Base-by-base conservation (phyloP, 2,113 vertebrate species). In the Castor canadensis region DNA sequence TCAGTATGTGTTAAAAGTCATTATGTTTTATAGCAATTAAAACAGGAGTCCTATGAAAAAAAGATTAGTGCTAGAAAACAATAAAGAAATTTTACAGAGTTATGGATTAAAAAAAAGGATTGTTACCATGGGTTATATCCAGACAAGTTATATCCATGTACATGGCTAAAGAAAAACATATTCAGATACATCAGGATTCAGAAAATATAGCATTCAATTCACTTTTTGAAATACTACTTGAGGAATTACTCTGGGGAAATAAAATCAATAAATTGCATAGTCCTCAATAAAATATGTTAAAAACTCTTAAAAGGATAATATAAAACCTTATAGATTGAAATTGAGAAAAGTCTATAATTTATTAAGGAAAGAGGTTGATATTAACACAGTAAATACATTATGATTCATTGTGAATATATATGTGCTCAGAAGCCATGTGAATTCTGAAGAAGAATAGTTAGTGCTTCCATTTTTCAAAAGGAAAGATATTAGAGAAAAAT, bases 231-330 rank as follows among this genome's bases (percentile, higher is more conserved):
- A 82, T 75, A 69, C 56, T 96, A 83, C 24, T 83, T 94, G 35
- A 91, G 10, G 8, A 76, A 95, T 89, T 93, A 67, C 35, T 32
- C 64, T 80, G 24, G 40, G 49, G 17, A 91, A 82, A 91, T 58
- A 40, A 54, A 95, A 60, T 26, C 58, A 86, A 92, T 67, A 43
- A 40, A 83, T 32, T 24, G 89, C 49, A 79, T 32, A 22, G 11
- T 67, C 93, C 40, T 89, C 40, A 66, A 54, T 35, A 86, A 58
- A 76, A 15, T 95, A 95, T 82, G 94, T 77, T 56, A 82, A 28
- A 91, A 85, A 94, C 13, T 85, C 40, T 84, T 87, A 35, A 90
- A 64, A 84, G 62, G 19, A 56, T 84, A 83, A 71, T 19, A 9
- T 66, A 38, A 24, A 86, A 54, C 19, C 2, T 93, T 77, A 85